A percentile compares a stretch with the other conserved stretches of the same genome.
Conservation (phyloP, 2,888 invertebrate genomes). For the Lasiommata megera region DNA sequence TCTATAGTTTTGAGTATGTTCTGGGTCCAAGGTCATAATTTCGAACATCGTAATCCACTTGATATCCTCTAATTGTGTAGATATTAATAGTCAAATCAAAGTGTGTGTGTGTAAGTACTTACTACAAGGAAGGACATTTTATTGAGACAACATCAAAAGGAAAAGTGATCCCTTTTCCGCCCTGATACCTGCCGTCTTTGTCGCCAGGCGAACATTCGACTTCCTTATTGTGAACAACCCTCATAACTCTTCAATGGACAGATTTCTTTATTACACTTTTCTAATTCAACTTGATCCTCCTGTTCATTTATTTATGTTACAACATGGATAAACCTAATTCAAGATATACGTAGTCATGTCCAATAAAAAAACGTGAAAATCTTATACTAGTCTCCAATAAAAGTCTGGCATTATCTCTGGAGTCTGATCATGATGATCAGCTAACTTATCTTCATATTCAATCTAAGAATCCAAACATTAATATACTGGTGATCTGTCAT, state of each 20-base stretch:
- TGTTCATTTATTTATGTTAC: constrained; percentile 66
- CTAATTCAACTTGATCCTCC: constrained; percentile 74
- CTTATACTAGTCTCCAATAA: too few species aligned
- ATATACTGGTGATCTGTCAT: too few species aligned
- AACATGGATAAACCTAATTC: not conserved
- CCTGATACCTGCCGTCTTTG: constrained; percentile 68
- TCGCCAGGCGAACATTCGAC: constrained; percentile 53
- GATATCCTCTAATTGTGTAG: too few species aligned
- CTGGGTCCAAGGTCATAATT: too few species aligned
- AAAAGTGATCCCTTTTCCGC: constrained; percentile 72
- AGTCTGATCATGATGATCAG: too few species aligned
- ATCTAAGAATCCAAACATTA: too few species aligned
- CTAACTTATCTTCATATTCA: too few species aligned
- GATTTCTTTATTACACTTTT: constrained; percentile 73
- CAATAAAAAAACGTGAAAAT: too few species aligned
- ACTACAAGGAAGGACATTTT: constrained; percentile 30
- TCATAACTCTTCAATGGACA: constrained; percentile 68
- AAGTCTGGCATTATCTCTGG: too few species aligned
- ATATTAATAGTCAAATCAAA: not conserved
- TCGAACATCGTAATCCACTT: too few species aligned
- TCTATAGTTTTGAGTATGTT: too few species aligned
- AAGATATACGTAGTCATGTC: too few species aligned
- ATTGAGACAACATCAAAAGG: constrained; percentile 71
- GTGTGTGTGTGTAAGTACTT: not conserved
- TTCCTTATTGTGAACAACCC: constrained; percentile 64